Percentiles rank a stretch among this genome's conserved stretches.
phyloP scores from a whole-genome alignment of 1,140 invertebrate species.

The Hylaeus volcanicus region DNA sequence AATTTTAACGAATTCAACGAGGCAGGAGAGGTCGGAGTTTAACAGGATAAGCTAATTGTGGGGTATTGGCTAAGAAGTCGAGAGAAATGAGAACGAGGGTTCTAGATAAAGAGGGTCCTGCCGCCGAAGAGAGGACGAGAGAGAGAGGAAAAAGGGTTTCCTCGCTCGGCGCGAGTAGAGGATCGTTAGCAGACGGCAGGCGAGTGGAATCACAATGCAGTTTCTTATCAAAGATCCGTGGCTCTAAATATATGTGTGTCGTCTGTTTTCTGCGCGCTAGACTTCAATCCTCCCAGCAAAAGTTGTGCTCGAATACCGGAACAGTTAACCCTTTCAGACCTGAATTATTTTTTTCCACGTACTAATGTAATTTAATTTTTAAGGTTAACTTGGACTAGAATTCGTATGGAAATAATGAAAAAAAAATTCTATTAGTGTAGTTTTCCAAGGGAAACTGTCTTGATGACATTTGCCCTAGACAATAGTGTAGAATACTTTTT shows the following conservation, averaged over 20 bases:
- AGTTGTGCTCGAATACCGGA: background rate
- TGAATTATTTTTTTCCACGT: too few relatives aligned
- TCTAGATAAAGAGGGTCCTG: constrained; percentile 43
- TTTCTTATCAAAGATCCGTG: constrained; percentile 71
- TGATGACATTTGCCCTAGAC: too few relatives aligned
- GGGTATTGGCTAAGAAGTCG: constrained; percentile 80
- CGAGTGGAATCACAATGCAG: constrained; percentile 80
- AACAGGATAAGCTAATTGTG: constrained; percentile 82
- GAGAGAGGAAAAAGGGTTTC: constrained; percentile 58
- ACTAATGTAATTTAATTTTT: too few relatives aligned
- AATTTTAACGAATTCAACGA: constrained; percentile 80
- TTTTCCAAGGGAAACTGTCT: too few relatives aligned
- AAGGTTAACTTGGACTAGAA: too few relatives aligned
- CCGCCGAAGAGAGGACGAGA: constrained; percentile 24
- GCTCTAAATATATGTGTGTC: constrained; percentile 24
- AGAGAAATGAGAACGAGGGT: constrained; percentile 66
- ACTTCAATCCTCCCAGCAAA: constrained; percentile 29
- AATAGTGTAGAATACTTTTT: too few relatives aligned
- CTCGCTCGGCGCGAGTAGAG: constrained; percentile 67
- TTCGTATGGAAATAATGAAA: too few relatives aligned
- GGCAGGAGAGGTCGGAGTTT: constrained; percentile 76
- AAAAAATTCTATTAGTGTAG: too few relatives aligned
- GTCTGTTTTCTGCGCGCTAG: constrained; percentile 46
- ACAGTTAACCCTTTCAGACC: background rate
- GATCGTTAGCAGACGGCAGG: constrained; percentile 79